A percentile compares a stretch with the other conserved stretches of the same genome.
phyloP scores from a whole-genome alignment of 2,888 invertebrate species.

The Apamea sordens region DNA sequence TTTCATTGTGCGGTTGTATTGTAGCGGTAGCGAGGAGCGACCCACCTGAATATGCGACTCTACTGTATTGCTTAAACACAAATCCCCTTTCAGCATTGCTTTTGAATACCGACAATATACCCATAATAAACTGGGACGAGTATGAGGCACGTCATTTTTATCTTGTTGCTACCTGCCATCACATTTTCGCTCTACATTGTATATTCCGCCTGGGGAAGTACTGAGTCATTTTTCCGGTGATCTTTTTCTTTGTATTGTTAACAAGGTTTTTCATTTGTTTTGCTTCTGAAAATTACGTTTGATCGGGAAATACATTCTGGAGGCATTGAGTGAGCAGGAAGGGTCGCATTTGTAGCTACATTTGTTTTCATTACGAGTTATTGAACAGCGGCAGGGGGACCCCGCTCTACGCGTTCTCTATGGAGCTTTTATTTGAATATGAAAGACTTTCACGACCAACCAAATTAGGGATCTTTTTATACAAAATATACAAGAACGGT shows the following conservation, averaged over 20 bases:
- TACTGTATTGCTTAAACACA: slow-evolving; percentile 75
- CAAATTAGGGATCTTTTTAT: slow-evolving; percentile 55
- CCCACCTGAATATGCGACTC: slow-evolving; percentile 75
- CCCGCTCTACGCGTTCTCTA: slow-evolving; percentile 73
- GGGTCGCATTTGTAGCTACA: slow-evolving; percentile 81
- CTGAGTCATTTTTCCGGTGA: slow-evolving; percentile 40
- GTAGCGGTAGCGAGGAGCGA: slow-evolving; percentile 58
- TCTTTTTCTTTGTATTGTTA: slow-evolving; percentile 62
- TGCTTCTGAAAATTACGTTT: slow-evolving; percentile 77
- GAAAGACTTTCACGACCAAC: slow-evolving; percentile 71
- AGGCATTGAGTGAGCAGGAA: slow-evolving; percentile 79
- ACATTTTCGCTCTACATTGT: slow-evolving; percentile 39
- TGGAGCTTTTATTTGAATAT: slow-evolving; percentile 78
- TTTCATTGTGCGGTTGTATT: slow-evolving; percentile 68
- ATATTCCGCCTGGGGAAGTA: slow-evolving; percentile 26
- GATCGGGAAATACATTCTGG: slow-evolving; percentile 77
- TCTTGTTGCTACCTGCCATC: slow-evolving; percentile 42
- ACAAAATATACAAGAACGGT: slow-evolving; percentile 46
- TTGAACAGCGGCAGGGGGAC: slow-evolving; percentile 76
- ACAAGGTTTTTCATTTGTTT: slow-evolving; percentile 66
- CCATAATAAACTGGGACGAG: slow-evolving; percentile 36
- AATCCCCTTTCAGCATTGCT: slow-evolving; percentile 64
- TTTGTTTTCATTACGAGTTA: slow-evolving; percentile 86
- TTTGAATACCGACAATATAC: slow-evolving; percentile 50
- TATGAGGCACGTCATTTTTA: slow-evolving; percentile 36